Evolutionary conservation across 2,797 vertebrate species (phyloP).

Genomic region (Poeciliopsis presidionis): DNA sequence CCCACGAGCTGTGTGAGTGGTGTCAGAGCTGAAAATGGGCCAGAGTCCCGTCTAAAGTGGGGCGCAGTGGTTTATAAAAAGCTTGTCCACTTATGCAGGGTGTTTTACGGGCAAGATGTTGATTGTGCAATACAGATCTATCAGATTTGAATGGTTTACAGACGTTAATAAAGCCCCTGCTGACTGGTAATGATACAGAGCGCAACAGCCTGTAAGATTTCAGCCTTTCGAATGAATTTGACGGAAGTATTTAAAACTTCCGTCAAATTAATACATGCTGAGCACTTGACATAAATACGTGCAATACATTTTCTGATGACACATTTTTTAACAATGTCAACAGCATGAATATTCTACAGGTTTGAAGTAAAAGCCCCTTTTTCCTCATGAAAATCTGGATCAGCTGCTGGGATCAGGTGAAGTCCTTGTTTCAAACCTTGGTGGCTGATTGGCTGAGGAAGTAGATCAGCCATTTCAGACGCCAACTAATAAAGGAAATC

Average conservation of each 20-base stretch:
- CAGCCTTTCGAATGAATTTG: background rate
- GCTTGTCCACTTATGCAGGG: conserved; percentile 55
- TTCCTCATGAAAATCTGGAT: conserved; percentile 58
- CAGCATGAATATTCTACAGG: background rate
- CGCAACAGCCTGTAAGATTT: conserved; percentile 19
- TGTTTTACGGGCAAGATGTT: conserved; percentile 53
- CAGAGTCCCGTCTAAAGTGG: conserved; percentile 77
- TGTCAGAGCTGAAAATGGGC: conserved; percentile 76
- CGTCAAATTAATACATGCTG: background rate
- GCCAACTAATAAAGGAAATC: conserved; percentile 78
- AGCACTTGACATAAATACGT: background rate
- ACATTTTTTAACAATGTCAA: background rate
- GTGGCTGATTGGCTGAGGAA: conserved; percentile 76
- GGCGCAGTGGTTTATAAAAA: conserved; percentile 79
- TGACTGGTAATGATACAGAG: background rate
- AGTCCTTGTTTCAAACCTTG: conserved; percentile 60
- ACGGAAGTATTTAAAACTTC: background rate
- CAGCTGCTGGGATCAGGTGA: conserved; percentile 62
- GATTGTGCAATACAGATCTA: conserved; percentile 56
- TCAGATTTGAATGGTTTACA: conserved; percentile 7
- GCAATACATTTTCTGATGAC: background rate
- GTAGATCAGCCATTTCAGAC: conserved; percentile 78
- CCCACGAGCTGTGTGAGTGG: conserved; percentile 38
- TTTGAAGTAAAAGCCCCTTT: conserved; percentile 13
- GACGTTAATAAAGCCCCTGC: background rate